A percentile compares a stretch with the other conserved stretches of the same genome.
These are phyloP conservation scores for Notocelia uddmanniana DNA, from an alignment of 2,888 invertebrate genomes.

Conservation along the genomic window DNA sequence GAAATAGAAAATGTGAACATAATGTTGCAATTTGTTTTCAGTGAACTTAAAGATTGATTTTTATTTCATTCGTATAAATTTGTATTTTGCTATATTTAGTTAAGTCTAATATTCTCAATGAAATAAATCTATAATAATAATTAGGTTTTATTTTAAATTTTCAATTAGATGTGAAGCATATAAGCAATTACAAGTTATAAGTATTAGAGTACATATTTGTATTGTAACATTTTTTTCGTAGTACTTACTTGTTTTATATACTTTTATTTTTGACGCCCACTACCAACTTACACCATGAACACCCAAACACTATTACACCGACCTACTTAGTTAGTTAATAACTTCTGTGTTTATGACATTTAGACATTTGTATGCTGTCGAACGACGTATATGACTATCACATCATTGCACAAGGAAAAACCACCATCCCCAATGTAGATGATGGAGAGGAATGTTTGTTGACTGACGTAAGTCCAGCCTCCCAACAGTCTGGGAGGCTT, in stretches of 20 bases:
- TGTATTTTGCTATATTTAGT: too few species aligned
- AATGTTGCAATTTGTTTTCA: too few species aligned
- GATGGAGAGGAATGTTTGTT: conserved; percentile 94
- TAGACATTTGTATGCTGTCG: conserved; percentile 91
- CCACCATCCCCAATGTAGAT: conserved; percentile 95
- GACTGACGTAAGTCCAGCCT: conserved; percentile 91
- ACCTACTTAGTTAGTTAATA: conserved; percentile 55
- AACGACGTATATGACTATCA: conserved; percentile 93
- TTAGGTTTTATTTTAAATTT: not conserved
- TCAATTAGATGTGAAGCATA: not conserved
- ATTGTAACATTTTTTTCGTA: not conserved
- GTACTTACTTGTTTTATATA: too few species aligned
- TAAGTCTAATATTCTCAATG: not conserved
- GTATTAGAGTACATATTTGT: not conserved
- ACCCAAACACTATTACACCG: conserved; percentile 44
- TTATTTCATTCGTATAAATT: too few species aligned
- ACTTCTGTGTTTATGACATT: conserved; percentile 69
- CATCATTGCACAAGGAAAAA: conserved; percentile 97
- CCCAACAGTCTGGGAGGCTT: conserved; percentile 63
- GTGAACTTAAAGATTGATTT: too few species aligned
- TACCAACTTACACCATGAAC: conserved; percentile 25
- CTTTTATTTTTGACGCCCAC: not conserved
- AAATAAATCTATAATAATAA: not conserved
- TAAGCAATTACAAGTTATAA: not conserved
- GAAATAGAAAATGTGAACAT: too few species aligned